A percentile compares a stretch with the other conserved stretches of the same genome.
These are phyloP conservation scores for Danio rerio DNA, from an alignment of 2,113 vertebrate genomes.

Conservation along the genomic window GRCz12tu NC_133183.1:17410001-17410500, in stretches of 20 bases:
- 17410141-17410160: slow-evolving; percentile 84
- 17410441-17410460: slow-evolving; percentile 31
- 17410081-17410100: slow-evolving; percentile 84
- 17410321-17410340: slow-evolving; percentile 76
- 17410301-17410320: slow-evolving; percentile 45
- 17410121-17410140: slow-evolving; percentile 86
- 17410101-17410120: slow-evolving; percentile 98
- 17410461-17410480: slow-evolving; percentile 59
- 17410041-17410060: slow-evolving; percentile 79
- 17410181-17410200: slow-evolving; percentile 73
- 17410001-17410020: slow-evolving; percentile 83
- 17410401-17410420: slow-evolving; percentile 75
- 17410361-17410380: slow-evolving; percentile 71
- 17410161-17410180: slow-evolving; percentile 82
- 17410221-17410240: slow-evolving; percentile 54
- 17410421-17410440: slow-evolving; percentile 61
- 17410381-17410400: slow-evolving; percentile 72
- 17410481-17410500: slow-evolving; percentile 68
- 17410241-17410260: slow-evolving; percentile 65
- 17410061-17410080: slow-evolving; percentile 89
- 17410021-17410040: slow-evolving; percentile 71
- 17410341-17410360: slow-evolving; percentile 81
- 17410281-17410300: slow-evolving; percentile 38
- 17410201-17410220: slow-evolving; percentile 20
- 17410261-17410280: slow-evolving; percentile 45